These are phyloP conservation scores for Zingel zingel DNA, from an alignment of 2,113 vertebrate species.

Conservation along the genomic window DNA sequence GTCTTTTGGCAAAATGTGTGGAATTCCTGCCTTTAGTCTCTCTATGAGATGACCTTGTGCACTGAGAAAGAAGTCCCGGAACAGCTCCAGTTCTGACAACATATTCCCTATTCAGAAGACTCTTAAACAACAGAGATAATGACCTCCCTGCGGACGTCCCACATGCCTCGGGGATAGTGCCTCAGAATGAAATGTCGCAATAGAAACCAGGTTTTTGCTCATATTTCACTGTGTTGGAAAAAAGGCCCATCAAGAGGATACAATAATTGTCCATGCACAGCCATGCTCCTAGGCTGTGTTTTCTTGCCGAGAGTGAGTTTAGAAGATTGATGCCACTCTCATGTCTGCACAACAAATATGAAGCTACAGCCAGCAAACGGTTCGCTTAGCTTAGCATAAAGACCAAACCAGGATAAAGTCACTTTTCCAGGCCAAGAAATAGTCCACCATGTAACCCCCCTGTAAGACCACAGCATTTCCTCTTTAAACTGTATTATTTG, in stretches of 20 bases:
- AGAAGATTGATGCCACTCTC: not conserved
- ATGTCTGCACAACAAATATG: too few species aligned
- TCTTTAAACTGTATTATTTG: not conserved
- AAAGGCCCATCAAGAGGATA: slow-evolving; percentile 9
- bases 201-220: slow-evolving; percentile 32
- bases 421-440: not conserved
- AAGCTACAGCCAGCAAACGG: too few species aligned
- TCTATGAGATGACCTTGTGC: slow-evolving; percentile 5
- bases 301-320: not conserved
- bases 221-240: slow-evolving; percentile 33
- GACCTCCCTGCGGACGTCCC: slow-evolving; percentile 71
- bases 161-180: slow-evolving; percentile 46
- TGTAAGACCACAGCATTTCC: not conserved
- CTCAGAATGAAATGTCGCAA: slow-evolving; percentile 43
- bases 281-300: not conserved
- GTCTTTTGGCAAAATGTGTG: slow-evolving; percentile 3
- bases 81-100: slow-evolving; percentile 40
- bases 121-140: slow-evolving; percentile 73
- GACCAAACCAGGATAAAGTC: not conserved
- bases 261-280: not conserved
- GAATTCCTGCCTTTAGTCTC: not conserved
- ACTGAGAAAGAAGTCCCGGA: slow-evolving; percentile 35
- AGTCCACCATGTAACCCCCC: not conserved
- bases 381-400: too few species aligned
- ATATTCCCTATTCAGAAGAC: slow-evolving; percentile 38